phyloP scores from a whole-genome alignment of 1,140 invertebrate genomes.

The Macrotrachela quadricornifera region DNA sequence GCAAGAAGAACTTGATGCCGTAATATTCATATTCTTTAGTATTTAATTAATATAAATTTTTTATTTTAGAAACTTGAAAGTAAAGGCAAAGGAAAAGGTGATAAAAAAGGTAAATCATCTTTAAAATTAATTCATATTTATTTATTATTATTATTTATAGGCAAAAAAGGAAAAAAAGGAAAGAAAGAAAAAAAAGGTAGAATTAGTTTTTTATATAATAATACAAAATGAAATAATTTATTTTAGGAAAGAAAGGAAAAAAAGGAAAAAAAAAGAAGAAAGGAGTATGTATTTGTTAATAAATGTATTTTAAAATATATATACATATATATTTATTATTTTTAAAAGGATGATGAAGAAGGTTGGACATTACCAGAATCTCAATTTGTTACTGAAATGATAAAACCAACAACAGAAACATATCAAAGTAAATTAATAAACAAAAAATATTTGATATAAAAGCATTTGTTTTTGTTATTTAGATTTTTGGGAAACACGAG shows the following conservation, averaged over 20 bases:
- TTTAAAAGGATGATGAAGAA: constrained; percentile 27
- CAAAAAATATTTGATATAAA: background rate
- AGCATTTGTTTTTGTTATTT: background rate
- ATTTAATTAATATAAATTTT: background rate
- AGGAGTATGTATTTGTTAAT: constrained; percentile 13
- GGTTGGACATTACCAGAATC: constrained; percentile 31
- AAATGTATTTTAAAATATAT: background rate
- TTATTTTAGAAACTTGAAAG: background rate
- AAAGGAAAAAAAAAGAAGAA: constrained; percentile 22
- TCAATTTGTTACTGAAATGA: constrained; percentile 23
- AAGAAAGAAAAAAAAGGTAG: constrained; percentile 23
- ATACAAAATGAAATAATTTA: constrained; percentile 15
- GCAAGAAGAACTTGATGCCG: constrained; percentile 24
- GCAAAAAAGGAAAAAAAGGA: constrained; percentile 2
- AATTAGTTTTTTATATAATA: constrained; percentile 9
- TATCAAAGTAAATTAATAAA: constrained; percentile 17
- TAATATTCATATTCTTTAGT: constrained; percentile 10
- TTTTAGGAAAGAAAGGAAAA: constrained; percentile 18
- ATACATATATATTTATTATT: background rate
- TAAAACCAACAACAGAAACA: constrained; percentile 18
- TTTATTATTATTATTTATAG: background rate
- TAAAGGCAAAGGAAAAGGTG: background rate
- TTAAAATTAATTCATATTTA: background rate
- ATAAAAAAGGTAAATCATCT: background rate
- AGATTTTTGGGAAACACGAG: constrained; percentile 50